phyloP scores from a whole-genome alignment of 1,140 invertebrate genomes.

The Drosophila obscura region DNA sequence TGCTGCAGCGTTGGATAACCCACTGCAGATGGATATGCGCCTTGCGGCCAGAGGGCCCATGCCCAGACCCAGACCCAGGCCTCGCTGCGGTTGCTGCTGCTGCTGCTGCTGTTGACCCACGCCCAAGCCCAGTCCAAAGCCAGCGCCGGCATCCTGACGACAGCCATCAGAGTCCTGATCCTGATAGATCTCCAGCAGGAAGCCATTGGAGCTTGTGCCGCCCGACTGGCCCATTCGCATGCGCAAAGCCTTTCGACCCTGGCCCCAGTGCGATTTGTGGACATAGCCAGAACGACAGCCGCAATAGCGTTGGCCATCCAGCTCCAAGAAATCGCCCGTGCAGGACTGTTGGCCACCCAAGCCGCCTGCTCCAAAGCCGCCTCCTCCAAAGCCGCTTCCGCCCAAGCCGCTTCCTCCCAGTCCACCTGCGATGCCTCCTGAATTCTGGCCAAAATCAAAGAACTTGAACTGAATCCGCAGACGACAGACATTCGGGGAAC shows the following conservation, averaged over 20 bases:
- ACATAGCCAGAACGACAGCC: slow-evolving; percentile 85
- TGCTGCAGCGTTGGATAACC: background rate
- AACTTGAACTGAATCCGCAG: slow-evolving; percentile 85
- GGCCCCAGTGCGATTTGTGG: slow-evolving; percentile 73
- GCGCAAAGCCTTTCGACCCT: slow-evolving; percentile 78
- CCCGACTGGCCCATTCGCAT: slow-evolving; percentile 73
- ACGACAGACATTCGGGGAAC: slow-evolving; percentile 84
- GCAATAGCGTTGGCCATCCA: slow-evolving; percentile 86
- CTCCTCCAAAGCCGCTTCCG: background rate
- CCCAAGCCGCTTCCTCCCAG: background rate
- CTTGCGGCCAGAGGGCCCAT: slow-evolving; percentile 15
- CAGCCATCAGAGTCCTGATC: slow-evolving; percentile 84
- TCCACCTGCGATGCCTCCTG: slow-evolving; percentile 20
- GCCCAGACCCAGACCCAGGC: slow-evolving; percentile 25
- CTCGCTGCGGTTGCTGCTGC: slow-evolving; percentile 15
- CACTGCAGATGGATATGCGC: slow-evolving; percentile 11
- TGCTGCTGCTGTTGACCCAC: slow-evolving; percentile 18
- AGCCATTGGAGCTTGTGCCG: slow-evolving; percentile 83
- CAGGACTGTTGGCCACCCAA: slow-evolving; percentile 63
- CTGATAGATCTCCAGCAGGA: slow-evolving; percentile 85
- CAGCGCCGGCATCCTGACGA: slow-evolving; percentile 13
- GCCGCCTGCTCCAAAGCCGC: background rate
- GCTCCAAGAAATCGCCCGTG: slow-evolving; percentile 84
- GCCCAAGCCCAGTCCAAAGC: slow-evolving; percentile 27
- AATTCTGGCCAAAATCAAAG: slow-evolving; percentile 84